Conservation (phyloP, 2,888 invertebrate genomes). For the Metopia argyrocephala region DNA sequence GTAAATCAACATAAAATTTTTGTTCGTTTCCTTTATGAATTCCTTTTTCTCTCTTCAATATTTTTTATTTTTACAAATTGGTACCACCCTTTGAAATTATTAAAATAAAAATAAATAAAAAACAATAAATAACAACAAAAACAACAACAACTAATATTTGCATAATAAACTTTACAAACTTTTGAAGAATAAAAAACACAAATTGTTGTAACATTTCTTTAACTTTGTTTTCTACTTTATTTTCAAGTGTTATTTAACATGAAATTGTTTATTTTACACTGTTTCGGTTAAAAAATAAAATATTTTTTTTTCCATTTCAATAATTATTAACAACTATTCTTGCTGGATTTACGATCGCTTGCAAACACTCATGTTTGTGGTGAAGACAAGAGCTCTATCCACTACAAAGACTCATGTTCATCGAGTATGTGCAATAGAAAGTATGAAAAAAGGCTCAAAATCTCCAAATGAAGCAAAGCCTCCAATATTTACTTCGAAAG, state of each 20-base stretch:
- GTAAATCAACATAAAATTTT: conserved; percentile 27
- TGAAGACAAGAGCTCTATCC: too few species aligned
- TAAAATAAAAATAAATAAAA: not conserved
- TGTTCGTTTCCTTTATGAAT: not conserved
- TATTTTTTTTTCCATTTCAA: too few species aligned
- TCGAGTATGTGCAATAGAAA: too few species aligned
- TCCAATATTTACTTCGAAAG: too few species aligned
- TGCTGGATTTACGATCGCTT: too few species aligned
- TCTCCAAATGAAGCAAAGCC: too few species aligned
- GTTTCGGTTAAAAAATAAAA: not conserved
- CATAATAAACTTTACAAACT: conserved; percentile 45
- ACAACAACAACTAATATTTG: conserved; percentile 19
- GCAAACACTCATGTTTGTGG: too few species aligned
- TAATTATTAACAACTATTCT: too few species aligned
- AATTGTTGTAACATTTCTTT: conserved; percentile 23
- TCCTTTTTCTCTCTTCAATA: not conserved
- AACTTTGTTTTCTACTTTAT: too few species aligned
- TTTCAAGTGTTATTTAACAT: conserved; percentile 46
- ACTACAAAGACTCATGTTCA: too few species aligned
- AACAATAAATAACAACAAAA: not conserved
- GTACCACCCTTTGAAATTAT: conserved; percentile 32
- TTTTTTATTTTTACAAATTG: not conserved
- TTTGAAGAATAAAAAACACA: conserved; percentile 8
- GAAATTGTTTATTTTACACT: conserved; percentile 43
- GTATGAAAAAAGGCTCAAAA: too few species aligned